phyloP scores from a whole-genome alignment of 2,888 invertebrate genomes.

The Acanthacorydalis orientalis region DNA sequence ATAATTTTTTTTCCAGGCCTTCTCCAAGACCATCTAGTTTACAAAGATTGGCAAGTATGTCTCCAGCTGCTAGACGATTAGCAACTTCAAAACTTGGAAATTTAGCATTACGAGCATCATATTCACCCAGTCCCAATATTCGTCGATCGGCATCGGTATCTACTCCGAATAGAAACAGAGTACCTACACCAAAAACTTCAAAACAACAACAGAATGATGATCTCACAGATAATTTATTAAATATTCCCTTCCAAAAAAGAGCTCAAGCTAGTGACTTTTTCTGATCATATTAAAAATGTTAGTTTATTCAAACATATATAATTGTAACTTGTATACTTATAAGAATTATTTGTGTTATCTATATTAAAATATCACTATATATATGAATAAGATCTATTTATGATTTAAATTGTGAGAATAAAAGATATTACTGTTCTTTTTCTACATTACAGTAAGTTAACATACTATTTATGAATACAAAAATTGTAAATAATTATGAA shows the following conservation, averaged over 20 bases:
- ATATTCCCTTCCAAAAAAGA: conserved; percentile 55
- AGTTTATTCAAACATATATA: background rate
- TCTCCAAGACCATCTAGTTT: conserved; percentile 43
- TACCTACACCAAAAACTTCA: conserved; percentile 10
- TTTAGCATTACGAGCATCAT: conserved; percentile 33
- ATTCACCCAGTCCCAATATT: conserved; percentile 33
- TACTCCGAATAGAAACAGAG: conserved; percentile 24
- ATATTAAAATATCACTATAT: no score
- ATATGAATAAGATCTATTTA: no score
- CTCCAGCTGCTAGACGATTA: conserved; percentile 82
- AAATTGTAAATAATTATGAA: no score
- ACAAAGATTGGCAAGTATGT: conserved; percentile 78
- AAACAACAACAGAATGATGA: conserved; percentile 22
- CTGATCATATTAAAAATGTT: conserved; percentile 14
- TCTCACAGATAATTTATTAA: conserved; percentile 72
- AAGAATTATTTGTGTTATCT: no score
- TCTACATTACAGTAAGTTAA: no score
- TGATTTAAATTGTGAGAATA: no score
- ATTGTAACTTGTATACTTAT: background rate
- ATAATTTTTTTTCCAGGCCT: conserved; percentile 23
- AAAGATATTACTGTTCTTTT: no score
- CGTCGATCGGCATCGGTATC: conserved; percentile 20
- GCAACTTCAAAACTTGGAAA: conserved; percentile 47
- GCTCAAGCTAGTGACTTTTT: conserved; percentile 74
- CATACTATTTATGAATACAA: no score